These are phyloP conservation scores for Tetragnatha montana DNA, from an alignment of 2,888 invertebrate genomes.

Conservation along the genomic window DNA sequence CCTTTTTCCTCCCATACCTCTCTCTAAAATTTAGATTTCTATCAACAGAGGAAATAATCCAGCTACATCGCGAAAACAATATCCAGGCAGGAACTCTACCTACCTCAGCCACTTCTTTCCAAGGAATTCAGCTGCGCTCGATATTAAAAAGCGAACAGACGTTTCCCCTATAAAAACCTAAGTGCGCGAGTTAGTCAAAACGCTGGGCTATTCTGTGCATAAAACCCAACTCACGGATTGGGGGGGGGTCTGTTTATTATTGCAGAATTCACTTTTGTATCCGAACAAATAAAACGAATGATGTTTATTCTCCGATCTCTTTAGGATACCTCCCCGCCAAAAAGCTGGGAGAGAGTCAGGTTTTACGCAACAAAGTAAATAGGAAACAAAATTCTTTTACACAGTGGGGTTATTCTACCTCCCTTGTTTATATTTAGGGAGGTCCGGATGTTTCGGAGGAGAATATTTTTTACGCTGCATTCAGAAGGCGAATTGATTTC, in stretches of 20 bases:
- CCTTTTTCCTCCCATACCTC: no score
- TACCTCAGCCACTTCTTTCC: no score
- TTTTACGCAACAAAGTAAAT: slow-evolving; percentile 46
- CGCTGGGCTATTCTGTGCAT: background rate
- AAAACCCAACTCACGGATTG: background rate
- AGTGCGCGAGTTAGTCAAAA: slow-evolving; percentile 14
- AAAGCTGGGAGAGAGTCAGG: slow-evolving; percentile 5
- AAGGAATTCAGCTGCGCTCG: background rate
- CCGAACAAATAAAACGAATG: slow-evolving; percentile 23
- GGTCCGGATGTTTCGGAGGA: background rate
- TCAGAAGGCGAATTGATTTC: slow-evolving; percentile 22
- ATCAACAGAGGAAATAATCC: no score
- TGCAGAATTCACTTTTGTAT: slow-evolving; percentile 11
- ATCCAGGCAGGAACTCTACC: no score
- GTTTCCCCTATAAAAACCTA: background rate
- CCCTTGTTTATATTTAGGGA: slow-evolving; percentile 27
- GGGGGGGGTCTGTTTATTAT: background rate
- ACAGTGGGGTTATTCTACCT: slow-evolving; percentile 43
- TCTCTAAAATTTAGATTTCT: no score
- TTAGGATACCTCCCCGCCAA: slow-evolving; percentile 21
- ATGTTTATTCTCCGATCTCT: slow-evolving; percentile 39
- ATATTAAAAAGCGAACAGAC: background rate
- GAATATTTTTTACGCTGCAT: slow-evolving; percentile 26
- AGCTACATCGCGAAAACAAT: no score
- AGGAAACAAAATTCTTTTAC: slow-evolving; percentile 15